These are phyloP conservation scores for Menura novaehollandiae DNA, from an alignment of 2,113 vertebrate species.

Conservation along the genomic window DNA sequence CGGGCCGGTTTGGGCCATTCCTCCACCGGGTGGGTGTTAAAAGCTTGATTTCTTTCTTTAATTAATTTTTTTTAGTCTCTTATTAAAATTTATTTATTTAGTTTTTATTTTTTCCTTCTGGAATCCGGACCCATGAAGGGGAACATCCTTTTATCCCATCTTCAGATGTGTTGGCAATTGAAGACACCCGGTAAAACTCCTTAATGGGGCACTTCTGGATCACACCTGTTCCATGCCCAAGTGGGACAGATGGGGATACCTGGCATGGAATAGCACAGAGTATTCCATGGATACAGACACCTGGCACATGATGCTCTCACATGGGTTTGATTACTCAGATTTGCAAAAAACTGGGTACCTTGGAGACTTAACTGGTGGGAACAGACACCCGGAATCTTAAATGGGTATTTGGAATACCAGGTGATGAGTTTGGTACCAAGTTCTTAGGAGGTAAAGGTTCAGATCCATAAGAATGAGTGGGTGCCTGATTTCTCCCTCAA, in stretches of 20 bases:
- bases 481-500: background rate
- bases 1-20: background rate
- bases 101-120: background rate
- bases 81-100: background rate
- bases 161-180: accelerated
- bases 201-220: background rate
- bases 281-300: background rate
- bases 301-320: background rate
- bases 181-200: accelerated
- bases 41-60: accelerated
- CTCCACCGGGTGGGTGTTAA: background rate
- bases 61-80: background rate
- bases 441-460: background rate
- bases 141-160: accelerated
- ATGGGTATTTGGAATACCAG: background rate
- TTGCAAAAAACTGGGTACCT: background rate
- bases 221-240: accelerated
- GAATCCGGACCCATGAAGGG: accelerated
- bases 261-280: background rate
- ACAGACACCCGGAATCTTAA: background rate
- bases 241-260: accelerated
- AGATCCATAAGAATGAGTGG: background rate
- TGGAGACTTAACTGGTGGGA: background rate
- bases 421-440: background rate
- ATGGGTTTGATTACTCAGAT: background rate